phyloP scores from a whole-genome alignment of 2,888 invertebrate species.

The Furcula furcula region DNA sequence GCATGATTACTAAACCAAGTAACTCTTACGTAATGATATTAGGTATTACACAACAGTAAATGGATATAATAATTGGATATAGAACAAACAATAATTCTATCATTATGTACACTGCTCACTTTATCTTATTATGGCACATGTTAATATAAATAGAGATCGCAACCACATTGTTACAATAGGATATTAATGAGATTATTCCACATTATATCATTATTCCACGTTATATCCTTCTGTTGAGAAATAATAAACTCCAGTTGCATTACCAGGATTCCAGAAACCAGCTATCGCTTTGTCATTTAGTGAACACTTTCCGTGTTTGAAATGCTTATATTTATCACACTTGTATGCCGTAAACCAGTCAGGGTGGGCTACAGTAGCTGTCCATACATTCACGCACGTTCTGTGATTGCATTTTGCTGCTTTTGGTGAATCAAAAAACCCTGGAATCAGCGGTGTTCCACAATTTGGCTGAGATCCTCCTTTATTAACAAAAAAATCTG shows the following conservation, averaged over 20 bases:
- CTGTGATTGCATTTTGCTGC: constrained; percentile 69
- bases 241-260: constrained; percentile 61
- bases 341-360: constrained; percentile 55
- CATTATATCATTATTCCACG: too few relatives aligned
- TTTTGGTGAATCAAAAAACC: constrained; percentile 57
- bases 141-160: constrained; percentile 18
- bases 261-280: constrained; percentile 67
- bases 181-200: too few relatives aligned
- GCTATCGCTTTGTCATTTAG: constrained; percentile 50
- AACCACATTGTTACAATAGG: too few relatives aligned
- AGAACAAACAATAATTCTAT: too few relatives aligned
- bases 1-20: background rate
- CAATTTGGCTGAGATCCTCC: constrained; percentile 81
- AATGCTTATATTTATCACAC: constrained; percentile 58
- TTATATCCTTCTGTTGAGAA: constrained; percentile 66
- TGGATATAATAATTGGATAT: too few relatives aligned
- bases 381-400: constrained; percentile 60
- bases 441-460: constrained; percentile 56
- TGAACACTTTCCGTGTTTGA: constrained; percentile 50
- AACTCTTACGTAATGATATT: too few relatives aligned
- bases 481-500: constrained; percentile 83
- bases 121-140: background rate
- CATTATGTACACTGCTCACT: too few relatives aligned
- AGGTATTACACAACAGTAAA: too few relatives aligned
- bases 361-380: constrained; percentile 54